Evolutionary conservation across 2,113 vertebrate species (phyloP), one percentile per base, ranked within the genome.

Genomic region (Cisticola juncidis): DNA sequence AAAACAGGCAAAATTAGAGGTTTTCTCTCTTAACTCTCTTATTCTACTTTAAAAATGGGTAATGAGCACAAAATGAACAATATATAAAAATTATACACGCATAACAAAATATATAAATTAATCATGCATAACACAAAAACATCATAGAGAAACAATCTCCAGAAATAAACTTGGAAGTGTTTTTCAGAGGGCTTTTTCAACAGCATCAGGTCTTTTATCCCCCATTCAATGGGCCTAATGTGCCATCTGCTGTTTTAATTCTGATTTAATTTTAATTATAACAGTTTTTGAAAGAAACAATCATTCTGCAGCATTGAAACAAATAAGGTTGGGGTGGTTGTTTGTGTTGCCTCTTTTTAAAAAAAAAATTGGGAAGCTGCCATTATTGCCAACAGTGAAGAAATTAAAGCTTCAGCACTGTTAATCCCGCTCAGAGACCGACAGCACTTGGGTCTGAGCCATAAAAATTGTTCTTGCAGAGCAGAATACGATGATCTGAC

Each of bases 211-310:
- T 36, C 45, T 48, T 61, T 65, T 33, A 57, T 50, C 6, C 15
- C n/a, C 31, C 62, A 17, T 68, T 97, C 81, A 60, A 35, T 53
- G 72, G 54, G 74, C 24, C 44, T 90, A 58, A 94, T 72, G 33
- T 66, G 94, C 93, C 88, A 94, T 45, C 94, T 94, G 95, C 77
- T 94, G 96, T 81, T 89, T 44, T 9, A 81, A 53, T 65, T 66
- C 31, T 50, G 38, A 42, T 85, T 48, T 7, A 69, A 53, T 65
- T 66, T 23, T 57, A 94, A 84, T 64, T 42, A 8, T 21, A 57
- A 26, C 8, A 9, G 11, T 6, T 87, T 57, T 25, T 73, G 42
- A 71, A 88, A 28, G 29, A 66, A 29, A 48, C 12, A 57, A 11
- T 25, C 29, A 47, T 38, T 56, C 61, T 8, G 50, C 42, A 79